Base-by-base conservation (phyloP, 2,113 vertebrate genomes). In the Delphinus delphis region DNA sequence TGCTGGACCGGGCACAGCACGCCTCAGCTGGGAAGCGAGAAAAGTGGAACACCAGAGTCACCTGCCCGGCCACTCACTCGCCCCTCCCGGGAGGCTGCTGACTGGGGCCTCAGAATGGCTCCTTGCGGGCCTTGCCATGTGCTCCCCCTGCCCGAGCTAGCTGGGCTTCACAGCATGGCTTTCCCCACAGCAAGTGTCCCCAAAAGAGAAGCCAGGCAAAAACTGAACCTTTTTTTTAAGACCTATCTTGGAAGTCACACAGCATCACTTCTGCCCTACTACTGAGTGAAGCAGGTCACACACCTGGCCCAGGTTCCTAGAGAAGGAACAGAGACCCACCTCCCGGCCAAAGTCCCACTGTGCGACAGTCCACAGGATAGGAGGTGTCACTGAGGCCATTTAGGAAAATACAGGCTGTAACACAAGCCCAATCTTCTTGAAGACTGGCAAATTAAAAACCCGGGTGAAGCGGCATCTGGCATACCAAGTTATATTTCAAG, bases 21-120 rank as follows among this genome's bases (percentile, higher is more conserved):
- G 2, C 28, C 60, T 20, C 5, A 1, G 58, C 68, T 8, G 17
- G 74, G 18, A 81, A 5, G 33, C 0, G 6, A 73, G 79, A 36
- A 6, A 36, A n/a, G 38, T 0, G 14, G 55, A 41, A 41, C 7
- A 33, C 25, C 44, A 25, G 50, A 31, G 1, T 11, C 50, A 1
- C 2, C 12, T 1, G 3, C 15, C 9, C 8, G 25, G 14, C 36
- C 11, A 8, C 0, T 26, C 11, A 0, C 47, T 26, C 36, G 1
- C 76, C 11, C 1, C 10, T 31, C 0, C 36, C 0, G 0, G 15
- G 33, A 1, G 77, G 62, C 73, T 74, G 68, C 77, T 28, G 55
- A 33, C 31, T 14, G 25, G 21, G n/a, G 68, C 17, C 5, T 20
- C 21, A 2, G n/a, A 14, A 23, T 6, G 5, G 18, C 13, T n/a